Percentiles rank a stretch among this genome's conserved stretches.
Conservation (phyloP, 2,113 vertebrate genomes). For the Bos javanicus region DNA sequence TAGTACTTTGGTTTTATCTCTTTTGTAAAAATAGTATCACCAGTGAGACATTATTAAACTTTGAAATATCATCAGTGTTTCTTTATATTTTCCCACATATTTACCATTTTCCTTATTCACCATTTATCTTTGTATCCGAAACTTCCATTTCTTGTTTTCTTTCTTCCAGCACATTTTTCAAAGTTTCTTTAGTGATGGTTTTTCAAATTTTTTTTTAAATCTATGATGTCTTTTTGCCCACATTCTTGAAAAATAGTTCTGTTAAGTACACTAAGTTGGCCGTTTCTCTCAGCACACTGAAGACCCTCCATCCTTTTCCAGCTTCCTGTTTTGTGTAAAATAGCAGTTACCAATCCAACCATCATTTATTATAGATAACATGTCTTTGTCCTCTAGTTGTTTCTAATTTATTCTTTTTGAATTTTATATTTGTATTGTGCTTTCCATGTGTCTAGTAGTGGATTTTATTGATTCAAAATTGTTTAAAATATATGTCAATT, state of each 20-base stretch:
- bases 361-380: background rate
- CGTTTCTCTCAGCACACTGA: background rate
- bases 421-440: background rate
- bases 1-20: background rate
- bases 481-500: slow-evolving; percentile 62
- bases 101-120: background rate
- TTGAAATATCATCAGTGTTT: background rate
- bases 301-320: background rate
- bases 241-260: background rate
- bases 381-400: background rate
- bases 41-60: background rate
- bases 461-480: slow-evolving; percentile 59
- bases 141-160: background rate
- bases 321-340: background rate
- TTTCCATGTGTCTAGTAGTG: background rate
- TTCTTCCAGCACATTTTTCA: background rate
- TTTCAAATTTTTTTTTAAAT: background rate
- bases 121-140: background rate
- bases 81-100: background rate
- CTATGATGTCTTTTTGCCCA: background rate
- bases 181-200: background rate
- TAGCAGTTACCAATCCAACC: background rate
- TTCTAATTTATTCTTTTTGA: background rate
- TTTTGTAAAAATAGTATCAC: background rate
- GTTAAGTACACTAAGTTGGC: background rate